Evolutionary conservation across 2,888 invertebrate genomes (phyloP).

Genomic region (Capitulum mitella): DNA sequence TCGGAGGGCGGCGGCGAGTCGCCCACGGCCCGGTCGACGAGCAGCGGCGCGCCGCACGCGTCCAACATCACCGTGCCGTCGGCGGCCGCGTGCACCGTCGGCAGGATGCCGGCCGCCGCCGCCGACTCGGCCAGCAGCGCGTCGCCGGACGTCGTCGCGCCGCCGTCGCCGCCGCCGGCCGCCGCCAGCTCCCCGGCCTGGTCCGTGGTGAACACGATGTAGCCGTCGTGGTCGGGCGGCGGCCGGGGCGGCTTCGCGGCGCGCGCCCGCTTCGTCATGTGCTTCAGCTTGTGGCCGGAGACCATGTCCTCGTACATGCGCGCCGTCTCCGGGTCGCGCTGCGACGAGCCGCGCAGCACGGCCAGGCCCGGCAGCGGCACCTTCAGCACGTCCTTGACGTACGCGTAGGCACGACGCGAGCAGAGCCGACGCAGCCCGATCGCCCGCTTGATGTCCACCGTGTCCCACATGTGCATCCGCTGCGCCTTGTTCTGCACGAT

Average conservation of each 20-base stretch:
- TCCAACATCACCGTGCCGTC: background rate
- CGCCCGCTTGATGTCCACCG: background rate
- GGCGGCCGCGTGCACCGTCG: background rate
- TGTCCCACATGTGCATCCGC: background rate
- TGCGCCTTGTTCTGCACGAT: background rate
- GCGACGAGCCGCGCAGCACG: background rate
- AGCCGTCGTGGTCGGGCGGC: background rate
- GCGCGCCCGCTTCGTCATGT: background rate
- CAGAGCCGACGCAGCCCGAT: background rate
- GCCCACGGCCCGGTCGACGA: background rate
- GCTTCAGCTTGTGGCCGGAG: background rate
- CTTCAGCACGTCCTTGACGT: background rate
- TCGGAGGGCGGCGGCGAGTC: background rate
- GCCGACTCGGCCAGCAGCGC: background rate
- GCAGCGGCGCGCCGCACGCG: background rate
- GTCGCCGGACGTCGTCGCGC: too few relatives aligned
- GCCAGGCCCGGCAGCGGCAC: conserved; percentile 15
- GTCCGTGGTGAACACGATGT: background rate
- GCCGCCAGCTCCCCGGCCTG: background rate
- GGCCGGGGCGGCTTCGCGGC: background rate
- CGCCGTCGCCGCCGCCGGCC: background rate
- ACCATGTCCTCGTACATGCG: background rate
- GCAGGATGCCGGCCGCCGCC: background rate
- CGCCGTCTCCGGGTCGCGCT: background rate
- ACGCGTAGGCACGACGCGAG: background rate